These are phyloP conservation scores for Ciconia nigra DNA, from an alignment of 2,797 vertebrate genomes.

Conservation along the genomic window DNA sequence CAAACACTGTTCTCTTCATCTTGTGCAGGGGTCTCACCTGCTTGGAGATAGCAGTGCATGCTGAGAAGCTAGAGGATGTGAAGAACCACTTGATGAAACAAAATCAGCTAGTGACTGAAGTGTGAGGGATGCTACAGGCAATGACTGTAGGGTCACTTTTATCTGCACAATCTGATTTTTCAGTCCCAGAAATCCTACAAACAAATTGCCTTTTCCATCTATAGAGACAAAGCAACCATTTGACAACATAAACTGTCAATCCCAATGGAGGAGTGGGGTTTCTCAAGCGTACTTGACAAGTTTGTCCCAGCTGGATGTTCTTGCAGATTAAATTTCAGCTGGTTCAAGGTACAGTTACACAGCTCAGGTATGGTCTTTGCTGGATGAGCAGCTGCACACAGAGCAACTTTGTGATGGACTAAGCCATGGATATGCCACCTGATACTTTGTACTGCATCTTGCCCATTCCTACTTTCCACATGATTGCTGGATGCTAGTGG, in stretches of 20 bases:
- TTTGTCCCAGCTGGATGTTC: background rate
- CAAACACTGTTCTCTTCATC: background rate
- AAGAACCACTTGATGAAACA: background rate
- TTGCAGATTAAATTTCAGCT: background rate
- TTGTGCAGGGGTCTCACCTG: background rate
- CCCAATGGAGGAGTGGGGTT: background rate
- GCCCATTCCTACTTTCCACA: background rate
- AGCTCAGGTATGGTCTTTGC: background rate
- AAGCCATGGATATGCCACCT: background rate
- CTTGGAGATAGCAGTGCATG: background rate
- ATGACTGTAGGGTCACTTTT: background rate
- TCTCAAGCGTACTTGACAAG: background rate
- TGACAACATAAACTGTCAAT: background rate
- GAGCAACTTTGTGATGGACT: background rate
- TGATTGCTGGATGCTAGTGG: background rate
- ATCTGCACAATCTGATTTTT: background rate
- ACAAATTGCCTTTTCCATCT: background rate
- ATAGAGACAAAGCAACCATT: background rate
- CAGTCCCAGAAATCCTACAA: background rate
- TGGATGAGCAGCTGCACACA: background rate
- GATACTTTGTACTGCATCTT: background rate
- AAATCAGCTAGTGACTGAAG: background rate
- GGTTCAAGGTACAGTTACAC: background rate
- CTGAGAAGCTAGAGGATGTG: background rate
- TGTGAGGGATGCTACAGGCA: background rate